Conservation (phyloP, 2,888 invertebrate species). For the Rutpela maculata region DNA sequence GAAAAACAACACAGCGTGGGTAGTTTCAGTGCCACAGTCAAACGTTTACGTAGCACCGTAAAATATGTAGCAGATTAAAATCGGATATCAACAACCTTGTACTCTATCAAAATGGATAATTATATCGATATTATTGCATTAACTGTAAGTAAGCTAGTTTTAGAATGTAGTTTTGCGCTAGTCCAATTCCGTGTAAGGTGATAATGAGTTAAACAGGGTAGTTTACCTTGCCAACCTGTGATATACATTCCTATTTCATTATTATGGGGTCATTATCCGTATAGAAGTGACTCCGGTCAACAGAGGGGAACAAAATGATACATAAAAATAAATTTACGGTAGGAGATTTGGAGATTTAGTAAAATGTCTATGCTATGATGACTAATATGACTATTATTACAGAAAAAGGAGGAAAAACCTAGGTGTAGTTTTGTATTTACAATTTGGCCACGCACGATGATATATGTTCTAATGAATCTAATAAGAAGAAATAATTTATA, state of each 20-base stretch:
- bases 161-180: conserved; percentile 5
- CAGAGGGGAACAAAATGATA: not conserved
- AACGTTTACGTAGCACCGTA: not conserved
- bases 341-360: not conserved
- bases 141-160: conserved; percentile 21
- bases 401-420: too few relatives aligned
- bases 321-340: not conserved
- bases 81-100: conserved; percentile 7
- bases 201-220: not conserved
- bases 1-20: conserved; percentile 47
- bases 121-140: not conserved
- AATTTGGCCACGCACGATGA: too few relatives aligned
- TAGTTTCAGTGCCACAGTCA: conserved; percentile 23
- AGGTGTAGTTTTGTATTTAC: too few relatives aligned
- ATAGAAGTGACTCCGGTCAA: not conserved
- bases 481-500: too few relatives aligned
- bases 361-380: not conserved
- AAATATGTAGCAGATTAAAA: conserved; percentile 21
- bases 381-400: too few relatives aligned
- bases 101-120: conserved; percentile 23
- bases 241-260: not conserved
- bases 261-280: not conserved
- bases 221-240: not conserved
- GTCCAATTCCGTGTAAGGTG: not conserved
- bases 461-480: too few relatives aligned